Percentiles rank a stretch among this genome's conserved stretches.
phyloP scores from a whole-genome alignment of 2,113 vertebrate genomes.

The Pygoscelis antarcticus region DNA sequence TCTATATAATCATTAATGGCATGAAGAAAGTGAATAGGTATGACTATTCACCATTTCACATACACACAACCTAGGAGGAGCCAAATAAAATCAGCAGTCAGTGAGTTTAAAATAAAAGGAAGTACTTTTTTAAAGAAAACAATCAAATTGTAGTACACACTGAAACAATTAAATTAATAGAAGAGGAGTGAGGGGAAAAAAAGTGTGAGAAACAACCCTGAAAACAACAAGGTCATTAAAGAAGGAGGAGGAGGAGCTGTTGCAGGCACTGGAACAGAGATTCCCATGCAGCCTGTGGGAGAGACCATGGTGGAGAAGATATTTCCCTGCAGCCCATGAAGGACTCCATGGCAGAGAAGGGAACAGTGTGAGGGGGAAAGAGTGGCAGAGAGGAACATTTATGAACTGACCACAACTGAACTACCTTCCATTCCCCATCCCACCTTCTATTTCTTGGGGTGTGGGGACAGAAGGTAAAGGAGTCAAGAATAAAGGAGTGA shows the following conservation, averaged over 20 bases:
- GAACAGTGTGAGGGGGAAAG: background rate
- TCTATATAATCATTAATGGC: background rate
- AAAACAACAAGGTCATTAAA: background rate
- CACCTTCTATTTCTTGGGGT: background rate
- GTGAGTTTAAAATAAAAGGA: background rate
- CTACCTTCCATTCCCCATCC: background rate
- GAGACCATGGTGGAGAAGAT: background rate
- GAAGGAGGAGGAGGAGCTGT: fast-evolving
- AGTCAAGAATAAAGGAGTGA: background rate
- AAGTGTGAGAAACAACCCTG: background rate
- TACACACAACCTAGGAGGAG: background rate
- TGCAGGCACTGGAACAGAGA: background rate
- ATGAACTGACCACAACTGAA: background rate
- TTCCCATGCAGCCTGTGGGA: background rate
- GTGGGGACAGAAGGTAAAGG: fast-evolving
- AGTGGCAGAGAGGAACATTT: background rate
- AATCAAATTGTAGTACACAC: background rate
- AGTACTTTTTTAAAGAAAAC: background rate
- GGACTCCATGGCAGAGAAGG: background rate
- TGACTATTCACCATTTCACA: background rate
- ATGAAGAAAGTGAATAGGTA: background rate
- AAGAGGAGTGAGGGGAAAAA: background rate
- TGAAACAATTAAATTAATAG: background rate
- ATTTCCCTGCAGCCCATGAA: background rate
- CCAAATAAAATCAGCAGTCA: background rate